These are phyloP conservation scores for Geodia barretti DNA, from an alignment of 37 sponge, comb jelly and placozoan genomes.

Conservation along the genomic window DNA sequence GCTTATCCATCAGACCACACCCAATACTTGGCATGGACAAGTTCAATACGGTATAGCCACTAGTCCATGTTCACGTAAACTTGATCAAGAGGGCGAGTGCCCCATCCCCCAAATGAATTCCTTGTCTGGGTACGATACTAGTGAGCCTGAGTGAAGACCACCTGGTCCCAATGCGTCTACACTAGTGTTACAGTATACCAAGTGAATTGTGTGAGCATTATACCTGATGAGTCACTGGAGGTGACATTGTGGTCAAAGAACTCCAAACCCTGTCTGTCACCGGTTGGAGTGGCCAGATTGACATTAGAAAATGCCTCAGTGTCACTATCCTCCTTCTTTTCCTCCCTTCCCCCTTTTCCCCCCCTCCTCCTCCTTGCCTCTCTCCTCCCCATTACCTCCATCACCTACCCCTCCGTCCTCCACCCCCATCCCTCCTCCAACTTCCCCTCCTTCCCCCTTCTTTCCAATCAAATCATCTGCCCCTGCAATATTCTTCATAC, in stretches of 20 bases:
- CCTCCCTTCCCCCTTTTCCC: slow-evolving; percentile 2
- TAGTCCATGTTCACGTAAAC: no score
- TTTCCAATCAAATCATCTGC: no score
- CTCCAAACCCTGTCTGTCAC: neutral
- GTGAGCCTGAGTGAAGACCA: neutral
- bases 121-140: no score
- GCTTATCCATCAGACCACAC: no score
- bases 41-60: no score
- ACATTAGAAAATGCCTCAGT: neutral
- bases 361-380: neutral
- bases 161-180: neutral
- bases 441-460: neutral
- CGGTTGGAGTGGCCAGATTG: neutral
- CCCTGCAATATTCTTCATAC: no score
- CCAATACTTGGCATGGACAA: no score
- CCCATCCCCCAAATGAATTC: neutral
- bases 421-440: neutral
- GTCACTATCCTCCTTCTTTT: neutral
- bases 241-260: neutral
- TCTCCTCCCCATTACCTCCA: slow-evolving; percentile 1
- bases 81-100: neutral
- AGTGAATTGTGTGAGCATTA: no score
- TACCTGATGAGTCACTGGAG: neutral
- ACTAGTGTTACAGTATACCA: no score
- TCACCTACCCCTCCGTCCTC: slow-evolving; percentile 10